Evolutionary conservation across 2,888 invertebrate species (phyloP), one percentile per base, ranked within the genome.

Genomic region (Catocala fraxini): DNA sequence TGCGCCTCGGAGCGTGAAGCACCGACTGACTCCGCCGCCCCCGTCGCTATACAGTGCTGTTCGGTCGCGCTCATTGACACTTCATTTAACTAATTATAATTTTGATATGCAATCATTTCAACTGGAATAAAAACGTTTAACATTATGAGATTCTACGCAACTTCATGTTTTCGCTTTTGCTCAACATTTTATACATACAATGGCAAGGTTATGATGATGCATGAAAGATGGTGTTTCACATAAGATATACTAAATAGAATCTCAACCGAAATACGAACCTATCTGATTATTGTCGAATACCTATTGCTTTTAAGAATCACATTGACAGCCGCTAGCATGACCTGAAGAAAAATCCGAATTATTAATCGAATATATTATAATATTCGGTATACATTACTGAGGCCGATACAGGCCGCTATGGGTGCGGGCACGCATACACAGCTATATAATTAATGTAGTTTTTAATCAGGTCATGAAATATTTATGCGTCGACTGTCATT

Each of bases 21-120:
- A 63, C 57, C 65, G 66, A 75, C 75, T 63, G 56, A 65, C 61
- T 34, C 59, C 62, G 45, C 67, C 59, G 52, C 59, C 61, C 9
- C 53, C 25, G 43, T 58, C 42, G 45, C 47, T 51, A 54, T 53
- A 56, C 10, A 45, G 54, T 57, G 57, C 61, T 65, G 64, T 41
- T 58, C 73, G 76, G 73, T 58, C 70, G 45, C 25, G 33, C 43
- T 51, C 3, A 55, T 35, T 12, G 39, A 41, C 6, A 63, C 59
- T 3, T n/a, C 45, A 46, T 42, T 12, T 13, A 55, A 15, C 0
- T 41, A 11, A 15, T 34, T 39, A 48, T 35, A 6, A 48, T 35
- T n/a, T 48, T 53, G 48, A 53, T 42, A 59, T 47, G 48, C 53
- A 53, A 43, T 11, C 13, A 53, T 42, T 6, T 33, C 5, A 25